These are phyloP conservation scores for Limenitis camilla DNA, from an alignment of 2,888 invertebrate species.

Conservation along the genomic window DNA sequence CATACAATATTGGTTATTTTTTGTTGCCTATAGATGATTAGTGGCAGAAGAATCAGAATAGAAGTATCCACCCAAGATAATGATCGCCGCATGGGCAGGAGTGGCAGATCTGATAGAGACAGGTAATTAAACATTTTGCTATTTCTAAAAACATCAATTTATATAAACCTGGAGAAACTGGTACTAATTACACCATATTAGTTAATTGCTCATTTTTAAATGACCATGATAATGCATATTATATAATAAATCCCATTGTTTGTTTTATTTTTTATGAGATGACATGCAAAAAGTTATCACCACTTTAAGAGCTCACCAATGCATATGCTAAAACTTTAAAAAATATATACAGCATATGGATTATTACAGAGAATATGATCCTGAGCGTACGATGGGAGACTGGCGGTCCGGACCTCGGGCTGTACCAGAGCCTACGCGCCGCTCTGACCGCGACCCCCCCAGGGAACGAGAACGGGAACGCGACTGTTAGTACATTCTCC, in stretches of 20 bases:
- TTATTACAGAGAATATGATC: slow-evolving; percentile 76
- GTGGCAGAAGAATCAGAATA: slow-evolving; percentile 84
- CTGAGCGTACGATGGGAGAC: slow-evolving; percentile 81
- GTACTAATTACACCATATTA: too few relatives aligned
- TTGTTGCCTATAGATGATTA: slow-evolving; percentile 68
- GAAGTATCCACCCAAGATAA: slow-evolving; percentile 85
- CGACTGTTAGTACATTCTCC: slow-evolving; percentile 33
- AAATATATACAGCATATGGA: too few relatives aligned
- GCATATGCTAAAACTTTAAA: too few relatives aligned
- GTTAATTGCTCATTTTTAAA: too few relatives aligned
- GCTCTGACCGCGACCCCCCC: slow-evolving; percentile 41
- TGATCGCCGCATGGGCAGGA: slow-evolving; percentile 78
- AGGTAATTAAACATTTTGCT: slow-evolving; percentile 40
- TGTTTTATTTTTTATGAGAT: too few relatives aligned
- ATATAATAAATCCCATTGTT: too few relatives aligned
- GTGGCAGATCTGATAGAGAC: slow-evolving; percentile 51
- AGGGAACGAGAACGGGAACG: slow-evolving; percentile 35
- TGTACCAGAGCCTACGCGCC: slow-evolving; percentile 55
- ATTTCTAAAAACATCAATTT: neutral
- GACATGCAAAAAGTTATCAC: too few relatives aligned
- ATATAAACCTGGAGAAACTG: too few relatives aligned
- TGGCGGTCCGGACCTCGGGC: slow-evolving; percentile 83
- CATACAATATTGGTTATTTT: neutral
- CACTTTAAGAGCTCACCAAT: too few relatives aligned
- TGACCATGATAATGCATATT: too few relatives aligned